phyloP scores from a whole-genome alignment of 2,888 invertebrate genomes.

The Perizoma affinitatum region DNA sequence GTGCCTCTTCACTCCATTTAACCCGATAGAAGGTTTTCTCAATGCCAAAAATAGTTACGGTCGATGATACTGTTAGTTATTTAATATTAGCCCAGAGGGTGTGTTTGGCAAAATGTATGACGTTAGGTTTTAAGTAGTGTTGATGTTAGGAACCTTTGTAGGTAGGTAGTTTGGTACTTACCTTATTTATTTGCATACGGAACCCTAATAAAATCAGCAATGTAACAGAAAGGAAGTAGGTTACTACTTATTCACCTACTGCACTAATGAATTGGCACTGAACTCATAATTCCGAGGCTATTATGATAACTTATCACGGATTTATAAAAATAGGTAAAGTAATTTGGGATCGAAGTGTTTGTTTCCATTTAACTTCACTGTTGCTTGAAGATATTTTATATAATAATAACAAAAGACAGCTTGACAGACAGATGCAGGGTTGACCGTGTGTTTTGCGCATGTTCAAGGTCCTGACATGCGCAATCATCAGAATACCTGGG shows the following conservation, averaged over 20 bases:
- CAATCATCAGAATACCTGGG: constrained; percentile 6
- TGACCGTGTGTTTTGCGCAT: constrained; percentile 28
- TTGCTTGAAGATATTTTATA: constrained; percentile 21
- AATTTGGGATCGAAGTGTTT: background rate
- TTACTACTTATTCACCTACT: background rate
- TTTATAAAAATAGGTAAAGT: constrained; percentile 18
- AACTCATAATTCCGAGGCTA: constrained; percentile 22
- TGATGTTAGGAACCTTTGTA: too few relatives aligned
- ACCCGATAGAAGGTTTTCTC: background rate
- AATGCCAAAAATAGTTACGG: constrained; percentile 13
- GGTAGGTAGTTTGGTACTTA: too few relatives aligned
- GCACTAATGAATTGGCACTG: constrained; percentile 6
- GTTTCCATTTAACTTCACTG: constrained; percentile 12
- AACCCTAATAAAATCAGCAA: background rate
- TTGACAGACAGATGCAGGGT: constrained; percentile 16
- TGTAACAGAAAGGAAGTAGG: background rate
- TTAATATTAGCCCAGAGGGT: background rate
- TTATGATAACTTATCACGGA: constrained; percentile 14
- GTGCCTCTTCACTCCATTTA: background rate
- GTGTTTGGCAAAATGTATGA: background rate
- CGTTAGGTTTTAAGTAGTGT: too few relatives aligned
- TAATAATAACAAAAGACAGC: constrained; percentile 37
- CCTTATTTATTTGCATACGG: background rate
- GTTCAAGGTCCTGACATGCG: constrained; percentile 32
- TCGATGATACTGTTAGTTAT: constrained; percentile 1